Base-by-base conservation (phyloP, 2,888 invertebrate genomes). In the Pollenia labialis region DNA sequence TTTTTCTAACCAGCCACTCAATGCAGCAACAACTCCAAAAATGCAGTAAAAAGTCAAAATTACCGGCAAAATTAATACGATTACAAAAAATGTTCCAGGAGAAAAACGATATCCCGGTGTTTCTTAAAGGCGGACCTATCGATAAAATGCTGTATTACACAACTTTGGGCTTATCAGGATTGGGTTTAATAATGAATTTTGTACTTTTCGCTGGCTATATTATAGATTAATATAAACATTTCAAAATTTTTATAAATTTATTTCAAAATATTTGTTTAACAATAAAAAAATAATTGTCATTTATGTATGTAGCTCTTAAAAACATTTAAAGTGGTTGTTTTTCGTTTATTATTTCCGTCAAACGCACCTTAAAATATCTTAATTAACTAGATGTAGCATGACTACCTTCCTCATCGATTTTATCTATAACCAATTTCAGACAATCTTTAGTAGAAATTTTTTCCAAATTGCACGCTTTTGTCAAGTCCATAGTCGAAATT, bases 371-470 rank as follows among this genome's bases (percentile, higher is more conserved):
- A 62, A 52, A 32, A 32, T 6, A 32, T 32, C 11, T 48, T 52
- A 75, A 46, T 48, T 52, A 77, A 46, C 32, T 83, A 14, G 60
- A 52, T 76, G 80, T 23, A 32, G 32, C 8, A 40, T 12, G 44
- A 50, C 23, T 9, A 16, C 90, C 91, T 84, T 89, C 90, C 87
- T 93, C 90, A 92, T 92, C 93, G 90, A 94, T 88, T 90, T 92
- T 91, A 92, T 95, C 90, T 91, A 94, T 91, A 89, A 93, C 91
- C 91, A 93, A 91, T 92, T 94, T 92, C 87, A 95, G 84, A 90
- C 93, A 92, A 92, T 94, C 91, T 92, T 94, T 90, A 88, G 94
- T 93, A 90, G 94, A 90, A 88, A 94, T 89, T 92, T 94, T 89
- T 92, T 94, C 90, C 92, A 94, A 87, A 93, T 94, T 91, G 92